A percentile compares a stretch with the other conserved stretches of the same genome.
Evolutionary conservation across 1,140 invertebrate genomes (phyloP).

Genomic region (fruit fly (Drosophila melanogaster)): Release_6_plus_ISO1_MT NC_004354.4:1059501-1060000

Average conservation of each 20-base stretch:
- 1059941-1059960: background rate
- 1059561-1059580: too few relatives aligned
- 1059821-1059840: background rate
- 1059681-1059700: background rate
- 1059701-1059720: conserved; percentile 3
- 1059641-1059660: conserved; percentile 2
- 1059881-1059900: background rate
- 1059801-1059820: conserved; percentile 10
- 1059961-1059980: conserved; percentile 10
- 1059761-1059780: background rate
- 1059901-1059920: conserved; percentile 10
- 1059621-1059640: background rate
- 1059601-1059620: background rate
- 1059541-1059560: too few relatives aligned
- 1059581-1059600: too few relatives aligned
- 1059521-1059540: too few relatives aligned
- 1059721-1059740: background rate
- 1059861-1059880: conserved; percentile 20
- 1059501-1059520: too few relatives aligned
- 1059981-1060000: conserved; percentile 44
- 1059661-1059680: conserved; percentile 1
- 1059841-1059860: conserved; percentile 2
- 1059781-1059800: conserved; percentile 14
- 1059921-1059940: too few relatives aligned
- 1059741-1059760: conserved; percentile 7